Conservation (phyloP, 2,888 invertebrate genomes). For the Yponomeuta malinellus region DNA sequence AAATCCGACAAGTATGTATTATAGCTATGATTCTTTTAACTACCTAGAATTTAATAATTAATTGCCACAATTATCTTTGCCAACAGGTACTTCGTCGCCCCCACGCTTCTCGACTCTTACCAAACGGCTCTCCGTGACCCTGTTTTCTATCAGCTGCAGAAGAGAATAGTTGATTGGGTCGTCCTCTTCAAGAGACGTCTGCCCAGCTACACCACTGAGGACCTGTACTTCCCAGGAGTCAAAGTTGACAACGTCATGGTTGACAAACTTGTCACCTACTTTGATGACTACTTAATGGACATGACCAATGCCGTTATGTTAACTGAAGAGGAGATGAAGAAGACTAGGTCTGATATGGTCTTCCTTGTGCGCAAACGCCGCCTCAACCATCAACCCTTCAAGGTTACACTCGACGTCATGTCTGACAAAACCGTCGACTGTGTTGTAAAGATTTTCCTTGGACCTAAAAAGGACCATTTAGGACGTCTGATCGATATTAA, state of each 20-base stretch:
- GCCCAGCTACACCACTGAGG: constrained; percentile 77
- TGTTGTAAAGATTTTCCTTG: constrained; percentile 80
- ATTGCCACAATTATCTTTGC: constrained; percentile 19
- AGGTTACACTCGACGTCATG: constrained; percentile 69
- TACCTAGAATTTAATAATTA: background rate
- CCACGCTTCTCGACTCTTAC: constrained; percentile 77
- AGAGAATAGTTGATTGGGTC: constrained; percentile 75
- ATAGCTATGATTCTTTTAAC: background rate
- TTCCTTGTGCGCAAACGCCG: constrained; percentile 77
- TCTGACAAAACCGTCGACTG: constrained; percentile 75
- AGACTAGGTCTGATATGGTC: constrained; percentile 61
- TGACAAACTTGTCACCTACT: constrained; percentile 81
- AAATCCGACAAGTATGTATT: constrained; percentile 50
- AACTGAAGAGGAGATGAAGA: constrained; percentile 63
- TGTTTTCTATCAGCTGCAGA: constrained; percentile 81
- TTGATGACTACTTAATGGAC: constrained; percentile 80
- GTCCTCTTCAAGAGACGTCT: constrained; percentile 77
- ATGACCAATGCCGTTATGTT: constrained; percentile 77
- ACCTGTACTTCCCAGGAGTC: constrained; percentile 78
- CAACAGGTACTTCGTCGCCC: constrained; percentile 66
- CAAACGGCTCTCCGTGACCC: constrained; percentile 83
- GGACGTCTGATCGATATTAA: constrained; percentile 75
- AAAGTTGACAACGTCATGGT: constrained; percentile 78
- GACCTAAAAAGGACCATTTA: constrained; percentile 79
- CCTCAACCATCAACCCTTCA: constrained; percentile 80